These are phyloP conservation scores for Trileptium ribeirensis DNA, from an alignment of 2,888 invertebrate genomes.

Conservation along the genomic window DNA sequence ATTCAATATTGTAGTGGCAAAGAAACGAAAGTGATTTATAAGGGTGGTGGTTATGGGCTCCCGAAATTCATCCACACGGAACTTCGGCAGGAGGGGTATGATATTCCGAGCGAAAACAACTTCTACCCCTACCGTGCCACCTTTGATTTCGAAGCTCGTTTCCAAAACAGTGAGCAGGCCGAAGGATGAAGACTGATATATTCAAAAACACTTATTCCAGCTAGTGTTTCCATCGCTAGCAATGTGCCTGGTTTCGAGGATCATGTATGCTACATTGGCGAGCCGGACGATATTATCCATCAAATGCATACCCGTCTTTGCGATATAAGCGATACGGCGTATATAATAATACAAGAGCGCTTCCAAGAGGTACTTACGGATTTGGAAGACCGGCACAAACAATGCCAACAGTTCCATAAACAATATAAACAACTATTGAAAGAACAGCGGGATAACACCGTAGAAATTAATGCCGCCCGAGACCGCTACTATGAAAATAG, in stretches of 20 bases:
- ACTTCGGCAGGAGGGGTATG: neutral
- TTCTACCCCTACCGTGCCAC: neutral
- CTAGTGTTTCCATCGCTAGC: neutral
- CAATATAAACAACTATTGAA: neutral
- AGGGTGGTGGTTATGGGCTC: neutral
- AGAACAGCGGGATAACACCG: neutral
- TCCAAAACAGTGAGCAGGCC: neutral
- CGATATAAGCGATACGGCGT: neutral
- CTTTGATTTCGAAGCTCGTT: constrained; percentile 9
- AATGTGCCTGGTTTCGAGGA: neutral
- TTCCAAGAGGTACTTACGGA: too few relatives aligned
- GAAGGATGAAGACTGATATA: neutral
- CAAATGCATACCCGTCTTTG: neutral
- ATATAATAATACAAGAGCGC: neutral
- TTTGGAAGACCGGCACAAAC: neutral
- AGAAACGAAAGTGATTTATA: neutral
- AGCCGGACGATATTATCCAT: neutral
- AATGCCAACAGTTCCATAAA: too few relatives aligned
- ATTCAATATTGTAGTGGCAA: neutral
- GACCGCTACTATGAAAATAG: neutral
- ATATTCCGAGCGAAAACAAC: neutral
- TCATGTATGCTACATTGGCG: neutral
- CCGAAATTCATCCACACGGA: neutral
- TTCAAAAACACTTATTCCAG: neutral
- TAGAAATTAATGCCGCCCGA: neutral